A percentile compares a stretch with the other conserved stretches of the same genome.
phyloP scores from a whole-genome alignment of 2,888 invertebrate genomes.

The Odontomyia ornata region DNA sequence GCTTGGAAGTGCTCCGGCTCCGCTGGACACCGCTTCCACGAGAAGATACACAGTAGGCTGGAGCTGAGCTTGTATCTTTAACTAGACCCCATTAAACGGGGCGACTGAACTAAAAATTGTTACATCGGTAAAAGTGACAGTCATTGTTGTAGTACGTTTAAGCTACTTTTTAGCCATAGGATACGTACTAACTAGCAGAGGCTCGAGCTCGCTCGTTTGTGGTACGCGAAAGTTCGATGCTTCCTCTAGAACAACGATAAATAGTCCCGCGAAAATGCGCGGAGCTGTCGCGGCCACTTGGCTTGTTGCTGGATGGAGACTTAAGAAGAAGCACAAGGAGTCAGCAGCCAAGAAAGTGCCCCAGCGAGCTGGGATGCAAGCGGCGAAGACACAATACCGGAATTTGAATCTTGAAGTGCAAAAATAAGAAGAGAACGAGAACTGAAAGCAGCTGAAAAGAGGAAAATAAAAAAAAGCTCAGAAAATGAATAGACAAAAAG shows the following conservation, averaged over 20 bases:
- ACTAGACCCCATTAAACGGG: slow-evolving; percentile 35
- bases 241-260: slow-evolving; percentile 35
- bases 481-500: slow-evolving; percentile 8
- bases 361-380: not conserved
- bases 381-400: slow-evolving; percentile 36
- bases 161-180: slow-evolving; percentile 31
- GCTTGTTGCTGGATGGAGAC: not conserved
- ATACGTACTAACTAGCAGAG: slow-evolving; percentile 3
- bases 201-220: not conserved
- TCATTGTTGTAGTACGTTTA: slow-evolving; percentile 38
- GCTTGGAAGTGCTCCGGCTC: not conserved
- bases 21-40: not conserved
- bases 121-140: slow-evolving; percentile 43
- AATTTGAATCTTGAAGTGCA: slow-evolving; percentile 44
- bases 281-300: not conserved
- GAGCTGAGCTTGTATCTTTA: not conserved
- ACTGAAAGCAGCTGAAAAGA: slow-evolving; percentile 18
- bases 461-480: not conserved
- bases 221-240: slow-evolving; percentile 43
- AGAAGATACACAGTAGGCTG: not conserved
- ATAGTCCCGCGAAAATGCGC: slow-evolving; percentile 26
- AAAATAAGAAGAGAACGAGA: slow-evolving; percentile 34
- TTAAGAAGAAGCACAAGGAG: slow-evolving; percentile 20
- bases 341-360: not conserved
- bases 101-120: slow-evolving; percentile 20